phyloP scores from a whole-genome alignment of 2,888 invertebrate species.

The Monochamus alternatus region DNA sequence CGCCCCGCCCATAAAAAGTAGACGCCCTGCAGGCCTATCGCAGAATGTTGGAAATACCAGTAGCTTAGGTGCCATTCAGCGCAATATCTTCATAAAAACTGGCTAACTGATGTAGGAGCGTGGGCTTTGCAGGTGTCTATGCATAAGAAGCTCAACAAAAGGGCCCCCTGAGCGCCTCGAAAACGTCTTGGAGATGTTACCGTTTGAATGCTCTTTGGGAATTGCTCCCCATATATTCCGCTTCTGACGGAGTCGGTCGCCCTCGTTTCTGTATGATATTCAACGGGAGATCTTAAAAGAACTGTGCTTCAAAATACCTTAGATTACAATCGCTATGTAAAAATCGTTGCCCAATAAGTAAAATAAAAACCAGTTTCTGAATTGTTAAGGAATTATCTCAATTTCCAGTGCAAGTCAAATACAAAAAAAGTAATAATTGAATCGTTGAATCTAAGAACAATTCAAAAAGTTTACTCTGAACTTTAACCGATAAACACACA shows the following conservation, averaged over 20 bases:
- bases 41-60: conserved; percentile 11
- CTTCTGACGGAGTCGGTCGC: neutral
- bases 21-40: neutral
- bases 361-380: no score
- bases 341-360: no score
- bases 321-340: neutral
- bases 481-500: no score
- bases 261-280: neutral
- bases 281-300: conserved; percentile 2
- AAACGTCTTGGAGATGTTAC: conserved; percentile 38
- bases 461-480: no score
- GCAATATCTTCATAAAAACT: conserved; percentile 38
- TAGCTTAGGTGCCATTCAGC: conserved; percentile 25
- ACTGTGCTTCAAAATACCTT: neutral
- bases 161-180: conserved; percentile 33
- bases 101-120: conserved; percentile 36
- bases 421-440: no score
- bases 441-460: no score
- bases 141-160: conserved; percentile 39
- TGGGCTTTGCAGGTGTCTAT: conserved; percentile 38
- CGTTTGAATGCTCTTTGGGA: conserved; percentile 41
- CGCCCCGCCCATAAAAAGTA: neutral
- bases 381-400: no score
- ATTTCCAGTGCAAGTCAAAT: no score
- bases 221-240: conserved; percentile 28